Conservation (phyloP, 2,113 vertebrate genomes). For the Blennius ocellaris region DNA sequence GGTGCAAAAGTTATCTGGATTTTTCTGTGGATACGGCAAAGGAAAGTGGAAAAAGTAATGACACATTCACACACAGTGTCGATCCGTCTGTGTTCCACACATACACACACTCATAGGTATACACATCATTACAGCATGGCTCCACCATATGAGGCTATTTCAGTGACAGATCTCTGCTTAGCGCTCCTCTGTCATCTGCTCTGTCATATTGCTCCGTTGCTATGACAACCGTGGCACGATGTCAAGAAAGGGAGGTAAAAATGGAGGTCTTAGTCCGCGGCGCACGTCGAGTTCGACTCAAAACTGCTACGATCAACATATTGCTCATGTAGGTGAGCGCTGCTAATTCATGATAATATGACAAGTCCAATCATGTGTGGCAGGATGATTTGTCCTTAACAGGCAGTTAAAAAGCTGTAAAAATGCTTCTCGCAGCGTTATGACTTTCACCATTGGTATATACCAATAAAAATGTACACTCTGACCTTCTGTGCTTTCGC, state of each 20-base stretch:
- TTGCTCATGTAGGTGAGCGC: neutral
- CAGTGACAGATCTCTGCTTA: conserved; percentile 87
- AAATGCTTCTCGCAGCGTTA: conserved; percentile 55
- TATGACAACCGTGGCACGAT: conserved; percentile 85
- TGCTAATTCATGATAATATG: conserved; percentile 18
- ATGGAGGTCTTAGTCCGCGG: conserved; percentile 78
- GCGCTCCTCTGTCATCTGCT: conserved; percentile 88
- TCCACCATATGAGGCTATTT: conserved; percentile 78
- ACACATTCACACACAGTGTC: conserved; percentile 1
- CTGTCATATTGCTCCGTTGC: conserved; percentile 90
- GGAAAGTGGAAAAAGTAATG: conserved; percentile 32
- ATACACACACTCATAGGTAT: conserved; percentile 24
- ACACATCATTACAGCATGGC: conserved; percentile 60
- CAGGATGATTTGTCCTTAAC: conserved; percentile 37
- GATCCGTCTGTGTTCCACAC: conserved; percentile 5
- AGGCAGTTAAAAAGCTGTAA: conserved; percentile 51
- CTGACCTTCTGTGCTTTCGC: conserved; percentile 53
- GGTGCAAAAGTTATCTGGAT: conserved; percentile 42
- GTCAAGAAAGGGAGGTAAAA: conserved; percentile 83
- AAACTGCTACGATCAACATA: conserved; percentile 82
- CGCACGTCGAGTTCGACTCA: conserved; percentile 87
- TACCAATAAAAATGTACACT: conserved; percentile 62
- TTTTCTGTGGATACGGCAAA: conserved; percentile 61
- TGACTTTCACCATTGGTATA: conserved; percentile 49
- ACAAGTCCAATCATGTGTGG: conserved; percentile 32